Percentiles rank a stretch among this genome's conserved stretches.
phyloP scores from a whole-genome alignment of 2,113 vertebrate species.

The Cairina moschata region DNA sequence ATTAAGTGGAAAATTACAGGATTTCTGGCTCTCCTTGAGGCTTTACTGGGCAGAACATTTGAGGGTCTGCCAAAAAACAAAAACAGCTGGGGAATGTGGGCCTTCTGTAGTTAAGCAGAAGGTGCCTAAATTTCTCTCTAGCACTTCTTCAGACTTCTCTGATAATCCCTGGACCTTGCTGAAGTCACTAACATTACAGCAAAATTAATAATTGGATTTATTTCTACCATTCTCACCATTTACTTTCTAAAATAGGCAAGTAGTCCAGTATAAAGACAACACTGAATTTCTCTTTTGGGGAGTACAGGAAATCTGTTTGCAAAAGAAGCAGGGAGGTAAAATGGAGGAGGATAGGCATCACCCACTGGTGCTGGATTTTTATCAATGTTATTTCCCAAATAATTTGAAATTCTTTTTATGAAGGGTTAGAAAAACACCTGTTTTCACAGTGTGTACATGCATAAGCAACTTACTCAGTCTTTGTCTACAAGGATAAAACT shows the following conservation, averaged over 20 bases:
- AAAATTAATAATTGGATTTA: neutral
- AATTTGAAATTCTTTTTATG: neutral
- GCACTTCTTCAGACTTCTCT: neutral
- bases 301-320: neutral
- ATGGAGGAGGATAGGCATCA: neutral
- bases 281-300: neutral
- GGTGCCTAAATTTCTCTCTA: neutral
- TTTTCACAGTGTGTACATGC: neutral
- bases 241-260: neutral
- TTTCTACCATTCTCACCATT: neutral
- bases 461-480: neutral
- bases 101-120: neutral
- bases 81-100: neutral
- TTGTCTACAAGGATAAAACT: neutral
- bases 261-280: neutral
- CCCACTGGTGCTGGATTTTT: neutral
- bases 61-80: neutral
- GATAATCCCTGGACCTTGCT: neutral
- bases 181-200: neutral
- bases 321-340: neutral
- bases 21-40: neutral
- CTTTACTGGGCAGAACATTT: neutral
- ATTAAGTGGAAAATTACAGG: neutral
- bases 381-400: neutral
- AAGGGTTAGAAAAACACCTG: neutral